Evolutionary conservation across 2,797 vertebrate species (phyloP), one percentile per base, ranked within the genome.

Genomic region (Enteromius paludinosus): DNA sequence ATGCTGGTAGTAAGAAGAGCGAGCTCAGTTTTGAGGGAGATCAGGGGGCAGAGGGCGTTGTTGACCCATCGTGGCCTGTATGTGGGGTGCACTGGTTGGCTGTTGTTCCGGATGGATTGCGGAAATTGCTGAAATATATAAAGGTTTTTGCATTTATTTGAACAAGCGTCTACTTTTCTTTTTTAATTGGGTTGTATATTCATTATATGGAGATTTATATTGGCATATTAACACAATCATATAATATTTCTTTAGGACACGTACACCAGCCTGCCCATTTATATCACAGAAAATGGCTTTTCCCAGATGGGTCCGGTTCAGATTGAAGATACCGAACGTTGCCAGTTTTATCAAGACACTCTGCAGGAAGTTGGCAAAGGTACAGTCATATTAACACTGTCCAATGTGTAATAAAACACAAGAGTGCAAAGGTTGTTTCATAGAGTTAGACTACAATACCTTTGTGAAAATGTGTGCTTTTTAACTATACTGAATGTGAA

Each of bases 251-350:
- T 92, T 81, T 93, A 97, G 96, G 93, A 96, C 90, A 95, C 87
- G 1, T 98, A 94, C 91, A 93, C 94, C 93, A 93, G 94, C 89
- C 95, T 95, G 8, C 76, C 89, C 74, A 94, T 98, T 94, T 97
- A 97, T 92, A 96, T 98, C 85, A 96, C 96, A 0, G 96, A 96
- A 93, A 98, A 96, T 43, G 95, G 96, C 71, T 97, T 98, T 93
- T 93, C 95, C 84, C 95, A 96, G 91, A 89, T 87, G 85, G 96
- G 96, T 78, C 92, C 90, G 4, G 83, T 92, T 88, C 81, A 93
- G 74, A 90, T 95, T 49, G 94, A 97, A 87, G 96, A 97, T 86
- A 83, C 85, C 83, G 93, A 93, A 62, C 62, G 87, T 68, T 92
- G 92, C 77, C 84, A 90, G 68, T 94, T 94, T 93, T 97, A 96